phyloP scores from a whole-genome alignment of 1,140 invertebrate species.

The Octopus sinensis region DNA sequence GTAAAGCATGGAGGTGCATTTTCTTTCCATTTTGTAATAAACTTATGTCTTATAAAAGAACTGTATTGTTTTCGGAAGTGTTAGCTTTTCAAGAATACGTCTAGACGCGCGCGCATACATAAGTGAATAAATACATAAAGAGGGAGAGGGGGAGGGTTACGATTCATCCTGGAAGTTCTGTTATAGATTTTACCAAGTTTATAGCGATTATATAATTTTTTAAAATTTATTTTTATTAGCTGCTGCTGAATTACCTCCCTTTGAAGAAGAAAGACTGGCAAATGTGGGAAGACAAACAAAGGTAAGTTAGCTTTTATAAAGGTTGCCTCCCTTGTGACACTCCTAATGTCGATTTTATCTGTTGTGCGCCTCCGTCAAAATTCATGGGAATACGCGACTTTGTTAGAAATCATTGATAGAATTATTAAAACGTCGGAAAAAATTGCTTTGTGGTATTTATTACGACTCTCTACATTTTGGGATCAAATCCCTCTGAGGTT shows the following conservation, averaged over 20 bases:
- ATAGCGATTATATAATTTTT: not conserved
- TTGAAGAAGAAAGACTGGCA: slow-evolving; percentile 35
- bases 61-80: too few species aligned
- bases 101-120: too few species aligned
- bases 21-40: too few species aligned
- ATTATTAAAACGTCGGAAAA: not conserved
- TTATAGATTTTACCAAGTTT: too few species aligned
- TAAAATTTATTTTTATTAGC: slow-evolving; percentile 25
- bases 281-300: slow-evolving; percentile 33
- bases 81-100: too few species aligned
- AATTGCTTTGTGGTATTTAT: not conserved
- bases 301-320: slow-evolving; percentile 22
- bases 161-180: too few species aligned
- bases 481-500: too few species aligned
- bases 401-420: not conserved
- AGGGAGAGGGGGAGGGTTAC: too few species aligned
- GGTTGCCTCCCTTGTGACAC: not conserved
- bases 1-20: too few species aligned
- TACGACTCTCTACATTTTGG: not conserved
- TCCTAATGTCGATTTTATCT: slow-evolving; percentile 1
- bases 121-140: too few species aligned
- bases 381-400: not conserved
- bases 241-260: slow-evolving; percentile 44
- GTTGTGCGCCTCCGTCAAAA: not conserved
- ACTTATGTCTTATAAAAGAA: too few species aligned